Conservation (phyloP, 2,888 invertebrate genomes). For the Chymomyza amoena region DNA sequence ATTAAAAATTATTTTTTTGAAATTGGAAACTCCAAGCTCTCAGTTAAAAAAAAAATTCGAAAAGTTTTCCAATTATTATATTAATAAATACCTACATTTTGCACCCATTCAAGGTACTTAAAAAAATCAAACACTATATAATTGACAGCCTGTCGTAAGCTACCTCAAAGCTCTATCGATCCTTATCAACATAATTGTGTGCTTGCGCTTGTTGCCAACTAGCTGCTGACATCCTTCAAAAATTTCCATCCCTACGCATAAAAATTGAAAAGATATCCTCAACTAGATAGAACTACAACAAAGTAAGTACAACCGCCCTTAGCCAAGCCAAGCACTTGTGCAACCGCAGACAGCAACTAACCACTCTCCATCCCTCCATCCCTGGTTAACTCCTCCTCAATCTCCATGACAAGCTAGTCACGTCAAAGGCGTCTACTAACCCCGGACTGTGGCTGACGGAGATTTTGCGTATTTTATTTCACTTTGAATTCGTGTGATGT, state of each 20-base stretch:
- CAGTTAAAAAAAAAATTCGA: no score
- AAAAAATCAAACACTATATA: no score
- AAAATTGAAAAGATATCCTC: constrained; percentile 2
- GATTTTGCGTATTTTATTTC: constrained; percentile 49
- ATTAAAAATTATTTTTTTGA: no score
- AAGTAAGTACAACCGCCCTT: background rate
- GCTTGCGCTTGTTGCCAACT: constrained; percentile 7
- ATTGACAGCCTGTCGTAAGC: no score
- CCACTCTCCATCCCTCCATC: background rate
- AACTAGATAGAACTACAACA: background rate
- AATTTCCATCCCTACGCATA: constrained; percentile 12
- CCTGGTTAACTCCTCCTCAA: background rate
- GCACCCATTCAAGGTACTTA: no score
- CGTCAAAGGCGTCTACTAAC: constrained; percentile 3
- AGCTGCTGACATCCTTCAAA: constrained; percentile 16
- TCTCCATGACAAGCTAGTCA: constrained; percentile 5
- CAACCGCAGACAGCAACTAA: constrained; percentile 57
- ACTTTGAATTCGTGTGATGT: constrained; percentile 52
- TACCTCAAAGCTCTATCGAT: no score
- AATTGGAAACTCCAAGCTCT: no score
- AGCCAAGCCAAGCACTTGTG: constrained; percentile 34
- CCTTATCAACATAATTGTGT: no score
- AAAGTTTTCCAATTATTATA: no score
- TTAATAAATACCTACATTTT: no score
- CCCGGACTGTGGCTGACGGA: background rate